These are phyloP conservation scores for Heliornis fulica DNA, from an alignment of 2,113 vertebrate species.

Conservation along the genomic window DNA sequence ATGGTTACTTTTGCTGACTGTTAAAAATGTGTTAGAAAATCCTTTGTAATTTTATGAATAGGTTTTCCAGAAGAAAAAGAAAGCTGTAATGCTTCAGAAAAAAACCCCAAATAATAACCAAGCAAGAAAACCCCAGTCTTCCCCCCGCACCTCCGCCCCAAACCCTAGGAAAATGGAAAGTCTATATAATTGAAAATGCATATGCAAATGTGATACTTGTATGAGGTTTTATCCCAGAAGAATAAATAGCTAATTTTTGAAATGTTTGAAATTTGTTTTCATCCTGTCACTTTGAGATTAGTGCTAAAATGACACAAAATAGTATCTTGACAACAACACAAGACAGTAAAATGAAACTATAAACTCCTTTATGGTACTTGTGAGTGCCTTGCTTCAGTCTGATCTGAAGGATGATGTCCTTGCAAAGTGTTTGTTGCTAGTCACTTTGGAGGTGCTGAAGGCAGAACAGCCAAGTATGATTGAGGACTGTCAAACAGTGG, in stretches of 20 bases:
- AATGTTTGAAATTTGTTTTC: background rate
- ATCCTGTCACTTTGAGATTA: background rate
- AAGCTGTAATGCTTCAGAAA: rapidly evolving
- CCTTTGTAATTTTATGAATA: background rate
- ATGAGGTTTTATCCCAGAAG: background rate
- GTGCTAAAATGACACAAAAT: background rate
- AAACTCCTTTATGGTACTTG: background rate
- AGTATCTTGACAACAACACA: background rate
- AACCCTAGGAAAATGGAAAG: background rate
- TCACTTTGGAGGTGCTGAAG: background rate
- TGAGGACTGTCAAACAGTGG: constrained; percentile 31
- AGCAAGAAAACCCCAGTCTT: background rate
- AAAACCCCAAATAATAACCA: background rate
- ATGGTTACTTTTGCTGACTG: background rate
- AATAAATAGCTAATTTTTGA: background rate
- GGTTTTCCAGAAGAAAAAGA: background rate
- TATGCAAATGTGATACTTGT: background rate
- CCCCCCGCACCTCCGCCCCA: no score
- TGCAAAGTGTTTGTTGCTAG: background rate
- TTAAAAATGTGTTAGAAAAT: background rate
- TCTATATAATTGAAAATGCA: background rate
- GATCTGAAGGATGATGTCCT: constrained; percentile 16
- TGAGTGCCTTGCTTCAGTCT: background rate
- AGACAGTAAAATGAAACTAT: background rate
- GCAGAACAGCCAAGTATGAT: background rate